phyloP scores from a whole-genome alignment of 2,113 vertebrate species.

The Brachypteracias leptosomus region DNA sequence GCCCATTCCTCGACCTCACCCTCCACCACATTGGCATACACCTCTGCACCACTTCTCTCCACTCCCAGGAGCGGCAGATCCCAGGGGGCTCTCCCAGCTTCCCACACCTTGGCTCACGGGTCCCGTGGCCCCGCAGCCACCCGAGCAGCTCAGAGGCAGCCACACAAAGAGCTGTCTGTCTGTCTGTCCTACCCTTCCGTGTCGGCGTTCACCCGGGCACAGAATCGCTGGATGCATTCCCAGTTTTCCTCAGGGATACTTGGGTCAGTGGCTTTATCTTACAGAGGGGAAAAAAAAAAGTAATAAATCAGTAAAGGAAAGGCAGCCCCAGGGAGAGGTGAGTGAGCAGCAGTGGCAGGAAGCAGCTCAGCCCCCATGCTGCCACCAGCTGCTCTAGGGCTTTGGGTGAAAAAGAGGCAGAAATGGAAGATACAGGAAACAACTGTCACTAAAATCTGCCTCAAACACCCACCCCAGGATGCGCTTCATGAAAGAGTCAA shows the following conservation, averaged over 20 bases:
- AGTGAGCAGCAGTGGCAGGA: background rate
- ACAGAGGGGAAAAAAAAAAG: background rate
- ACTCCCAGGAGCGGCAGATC: rapidly evolving
- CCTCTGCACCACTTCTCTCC: background rate
- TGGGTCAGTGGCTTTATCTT: constrained; percentile 88
- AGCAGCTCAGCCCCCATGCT: background rate
- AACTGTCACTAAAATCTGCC: background rate
- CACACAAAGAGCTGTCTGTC: background rate
- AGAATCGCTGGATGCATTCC: constrained; percentile 87
- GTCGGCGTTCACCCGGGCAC: constrained; percentile 79
- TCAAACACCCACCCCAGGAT: background rate
- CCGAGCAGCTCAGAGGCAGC: background rate
- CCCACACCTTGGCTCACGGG: rapidly evolving
- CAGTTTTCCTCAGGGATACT: constrained; percentile 77
- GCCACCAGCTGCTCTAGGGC: background rate
- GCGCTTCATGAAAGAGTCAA: background rate
- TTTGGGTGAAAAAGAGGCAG: background rate
- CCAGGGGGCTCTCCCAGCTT: background rate
- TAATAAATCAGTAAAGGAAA: background rate
- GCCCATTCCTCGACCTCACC: background rate
- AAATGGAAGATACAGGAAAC: background rate
- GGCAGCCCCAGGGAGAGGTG: background rate
- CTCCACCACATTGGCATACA: rapidly evolving
- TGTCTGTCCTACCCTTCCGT: constrained; percentile 76
- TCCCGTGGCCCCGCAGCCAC: rapidly evolving